Evolutionary conservation across 2,797 vertebrate species (phyloP).

Genomic region (Decapterus maruadsi): DNA sequence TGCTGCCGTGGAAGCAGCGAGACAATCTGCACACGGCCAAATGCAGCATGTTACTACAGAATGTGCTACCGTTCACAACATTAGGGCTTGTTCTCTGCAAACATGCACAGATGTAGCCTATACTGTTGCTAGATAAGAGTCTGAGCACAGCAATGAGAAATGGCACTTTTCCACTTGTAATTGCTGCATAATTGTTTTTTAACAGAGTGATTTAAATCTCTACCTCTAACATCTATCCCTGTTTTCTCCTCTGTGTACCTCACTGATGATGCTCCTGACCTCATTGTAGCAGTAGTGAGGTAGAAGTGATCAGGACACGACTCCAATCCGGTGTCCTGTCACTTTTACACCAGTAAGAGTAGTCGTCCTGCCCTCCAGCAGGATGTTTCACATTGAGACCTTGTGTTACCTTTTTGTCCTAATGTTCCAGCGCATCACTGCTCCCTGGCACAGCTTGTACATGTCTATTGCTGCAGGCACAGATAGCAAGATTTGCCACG

Average conservation of each 20-base stretch:
- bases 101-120: neutral
- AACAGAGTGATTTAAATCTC: slow-evolving; percentile 12
- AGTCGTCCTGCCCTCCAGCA: slow-evolving; percentile 41
- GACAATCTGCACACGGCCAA: neutral
- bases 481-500: slow-evolving; percentile 16
- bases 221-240: neutral
- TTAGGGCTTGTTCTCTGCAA: neutral
- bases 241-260: slow-evolving; percentile 5
- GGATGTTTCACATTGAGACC: slow-evolving; percentile 42
- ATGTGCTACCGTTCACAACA: neutral
- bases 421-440: slow-evolving; percentile 2
- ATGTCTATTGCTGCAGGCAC: slow-evolving; percentile 29
- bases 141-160: neutral
- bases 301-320: slow-evolving; percentile 17
- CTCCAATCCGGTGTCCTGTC: slow-evolving; percentile 32
- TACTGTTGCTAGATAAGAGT: neutral
- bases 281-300: slow-evolving; percentile 44
- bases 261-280: slow-evolving; percentile 37
- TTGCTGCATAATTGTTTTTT: slow-evolving; percentile 6
- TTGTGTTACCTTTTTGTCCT: slow-evolving; percentile 49
- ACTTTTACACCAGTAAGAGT: slow-evolving; percentile 20
- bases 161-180: neutral
- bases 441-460: slow-evolving; percentile 25
- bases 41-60: neutral
- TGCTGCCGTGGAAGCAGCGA: slow-evolving; percentile 1